Percentiles rank a stretch among this genome's conserved stretches.
Evolutionary conservation across 1,140 invertebrate species (phyloP).

Genomic region (Apis cerana): DNA sequence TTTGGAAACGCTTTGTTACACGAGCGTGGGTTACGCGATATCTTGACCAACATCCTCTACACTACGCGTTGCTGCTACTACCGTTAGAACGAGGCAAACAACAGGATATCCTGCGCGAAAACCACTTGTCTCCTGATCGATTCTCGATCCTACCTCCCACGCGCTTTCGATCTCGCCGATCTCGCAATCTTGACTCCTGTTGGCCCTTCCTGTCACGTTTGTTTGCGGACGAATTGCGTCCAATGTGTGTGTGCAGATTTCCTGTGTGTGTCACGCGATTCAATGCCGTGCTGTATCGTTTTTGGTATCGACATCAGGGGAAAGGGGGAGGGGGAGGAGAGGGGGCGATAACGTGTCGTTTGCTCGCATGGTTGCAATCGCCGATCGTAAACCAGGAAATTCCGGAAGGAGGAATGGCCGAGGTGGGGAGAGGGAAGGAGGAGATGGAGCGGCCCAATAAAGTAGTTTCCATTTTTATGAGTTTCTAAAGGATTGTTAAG

Average conservation of each 20-base stretch:
- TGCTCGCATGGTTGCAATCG: not conserved
- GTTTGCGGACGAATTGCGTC: not conserved
- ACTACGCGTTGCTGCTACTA: not conserved
- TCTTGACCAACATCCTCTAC: constrained; percentile 23
- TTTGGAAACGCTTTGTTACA: constrained; percentile 40
- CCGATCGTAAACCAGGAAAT: not conserved
- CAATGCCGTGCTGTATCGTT: constrained; percentile 17
- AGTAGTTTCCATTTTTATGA: constrained; percentile 9
- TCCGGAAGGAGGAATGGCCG: not conserved
- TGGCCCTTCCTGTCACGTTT: not conserved
- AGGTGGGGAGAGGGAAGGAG: no score
- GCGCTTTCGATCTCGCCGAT: no score
- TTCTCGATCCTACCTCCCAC: no score
- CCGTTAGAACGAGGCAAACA: not conserved
- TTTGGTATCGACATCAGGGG: not conserved
- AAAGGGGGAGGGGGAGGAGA: no score
- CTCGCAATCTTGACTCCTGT: not conserved
- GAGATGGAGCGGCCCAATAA: not conserved
- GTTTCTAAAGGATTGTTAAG: constrained; percentile 1
- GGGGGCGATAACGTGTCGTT: not conserved
- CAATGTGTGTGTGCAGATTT: not conserved
- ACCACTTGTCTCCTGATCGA: constrained; percentile 22
- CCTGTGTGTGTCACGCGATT: not conserved
- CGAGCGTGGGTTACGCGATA: constrained; percentile 29
- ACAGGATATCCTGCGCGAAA: not conserved